Percentiles rank a stretch among this genome's conserved stretches.
Conservation (phyloP, 2,888 invertebrate species). For the Holacanthella duospinosa region DNA sequence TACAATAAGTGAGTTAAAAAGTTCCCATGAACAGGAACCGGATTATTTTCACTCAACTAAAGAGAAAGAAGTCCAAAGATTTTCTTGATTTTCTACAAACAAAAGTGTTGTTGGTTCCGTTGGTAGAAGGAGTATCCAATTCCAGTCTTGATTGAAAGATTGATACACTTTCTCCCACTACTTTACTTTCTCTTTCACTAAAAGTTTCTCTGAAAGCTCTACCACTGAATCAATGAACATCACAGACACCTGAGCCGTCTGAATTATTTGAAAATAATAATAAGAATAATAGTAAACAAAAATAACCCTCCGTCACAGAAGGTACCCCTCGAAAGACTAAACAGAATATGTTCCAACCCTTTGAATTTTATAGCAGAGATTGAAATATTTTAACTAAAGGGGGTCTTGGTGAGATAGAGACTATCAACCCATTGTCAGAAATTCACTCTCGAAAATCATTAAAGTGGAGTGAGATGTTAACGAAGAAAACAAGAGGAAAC, state of each 20-base stretch:
- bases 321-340: constrained; percentile 16
- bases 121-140: not conserved
- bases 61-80: too few relatives aligned
- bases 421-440: constrained; percentile 12
- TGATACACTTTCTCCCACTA: not conserved
- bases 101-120: too few relatives aligned
- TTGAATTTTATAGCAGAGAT: constrained; percentile 15
- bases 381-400: constrained; percentile 14
- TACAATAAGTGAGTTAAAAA: not conserved
- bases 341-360: constrained; percentile 17
- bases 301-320: constrained; percentile 6
- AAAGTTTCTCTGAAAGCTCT: too few relatives aligned
- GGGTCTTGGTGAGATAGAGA: constrained; percentile 10
- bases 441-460: constrained; percentile 7
- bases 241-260: too few relatives aligned
- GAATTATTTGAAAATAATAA: not conserved
- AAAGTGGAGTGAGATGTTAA: constrained; percentile 22
- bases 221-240: too few relatives aligned
- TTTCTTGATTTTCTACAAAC: too few relatives aligned
- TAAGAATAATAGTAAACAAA: too few relatives aligned
- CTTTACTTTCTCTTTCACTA: too few relatives aligned
- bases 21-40: not conserved
- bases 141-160: not conserved
- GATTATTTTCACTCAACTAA: not conserved
- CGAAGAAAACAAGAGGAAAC: constrained; percentile 11